These are phyloP conservation scores for Boleophthalmus pectinirostris DNA, from an alignment of 2,113 vertebrate species.

Conservation along the genomic window DNA sequence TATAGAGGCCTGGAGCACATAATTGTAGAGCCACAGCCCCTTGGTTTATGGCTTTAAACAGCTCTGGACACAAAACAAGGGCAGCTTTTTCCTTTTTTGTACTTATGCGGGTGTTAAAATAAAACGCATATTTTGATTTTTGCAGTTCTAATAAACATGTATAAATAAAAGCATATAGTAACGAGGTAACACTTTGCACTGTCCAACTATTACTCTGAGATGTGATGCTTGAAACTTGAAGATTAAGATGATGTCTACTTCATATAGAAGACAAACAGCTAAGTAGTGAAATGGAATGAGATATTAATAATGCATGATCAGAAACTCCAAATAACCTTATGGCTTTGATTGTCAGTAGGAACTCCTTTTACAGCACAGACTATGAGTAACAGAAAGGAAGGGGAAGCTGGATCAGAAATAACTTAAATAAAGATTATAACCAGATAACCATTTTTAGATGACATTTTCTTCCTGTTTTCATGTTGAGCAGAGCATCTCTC, in stretches of 20 bases:
- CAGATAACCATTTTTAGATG: neutral
- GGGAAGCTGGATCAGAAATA: neutral
- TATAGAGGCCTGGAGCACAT: neutral
- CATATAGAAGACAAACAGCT: too few species aligned
- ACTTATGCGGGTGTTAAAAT: too few species aligned
- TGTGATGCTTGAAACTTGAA: neutral
- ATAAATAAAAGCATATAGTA: too few species aligned
- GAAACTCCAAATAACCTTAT: too few species aligned
- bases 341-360: too few species aligned
- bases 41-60: neutral
- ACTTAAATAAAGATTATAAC: neutral
- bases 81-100: neutral
- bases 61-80: neutral
- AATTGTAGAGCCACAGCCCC: neutral
- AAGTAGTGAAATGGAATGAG: too few species aligned
- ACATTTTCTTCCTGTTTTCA: neutral
- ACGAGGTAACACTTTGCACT: too few species aligned
- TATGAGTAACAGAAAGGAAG: too few species aligned
- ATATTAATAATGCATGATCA: too few species aligned
- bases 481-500: neutral
- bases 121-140: too few species aligned
- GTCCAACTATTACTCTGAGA: neutral
- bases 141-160: neutral
- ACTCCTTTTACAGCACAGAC: too few species aligned
- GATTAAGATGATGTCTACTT: too few species aligned